phyloP scores from a whole-genome alignment of 2,113 vertebrate genomes.

The Bagarius yarrelli region DNA sequence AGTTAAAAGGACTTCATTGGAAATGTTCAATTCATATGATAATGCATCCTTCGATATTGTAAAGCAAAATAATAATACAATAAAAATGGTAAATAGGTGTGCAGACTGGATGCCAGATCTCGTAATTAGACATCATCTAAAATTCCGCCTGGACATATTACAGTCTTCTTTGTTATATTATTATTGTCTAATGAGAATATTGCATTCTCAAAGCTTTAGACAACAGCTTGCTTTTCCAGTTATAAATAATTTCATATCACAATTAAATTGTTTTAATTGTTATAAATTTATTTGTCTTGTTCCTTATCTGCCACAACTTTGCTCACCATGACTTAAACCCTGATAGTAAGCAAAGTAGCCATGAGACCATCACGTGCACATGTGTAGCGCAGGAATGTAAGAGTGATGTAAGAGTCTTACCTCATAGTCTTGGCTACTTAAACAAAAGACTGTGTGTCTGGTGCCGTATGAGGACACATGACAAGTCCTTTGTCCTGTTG shows the following conservation, averaged over 20 bases:
- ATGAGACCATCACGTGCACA: not conserved
- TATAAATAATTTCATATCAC: not conserved
- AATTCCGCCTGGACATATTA: slow-evolving; percentile 1
- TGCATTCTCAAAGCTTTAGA: not conserved
- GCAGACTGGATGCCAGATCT: slow-evolving; percentile 17
- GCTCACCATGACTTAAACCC: not conserved
- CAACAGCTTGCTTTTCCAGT: not conserved
- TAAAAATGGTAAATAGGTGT: slow-evolving; percentile 20
- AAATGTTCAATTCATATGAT: slow-evolving; percentile 41
- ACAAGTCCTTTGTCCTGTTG: not conserved
- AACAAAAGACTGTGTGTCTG: not conserved
- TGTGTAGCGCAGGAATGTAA: not conserved
- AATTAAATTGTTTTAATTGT: too few relatives aligned
- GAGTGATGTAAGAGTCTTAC: too few relatives aligned
- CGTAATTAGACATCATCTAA: slow-evolving; percentile 5
- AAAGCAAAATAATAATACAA: slow-evolving; percentile 15
- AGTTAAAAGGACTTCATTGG: slow-evolving; percentile 6
- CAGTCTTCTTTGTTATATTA: not conserved
- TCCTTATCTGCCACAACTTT: not conserved
- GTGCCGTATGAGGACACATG: not conserved
- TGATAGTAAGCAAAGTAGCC: not conserved
- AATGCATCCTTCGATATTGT: slow-evolving; percentile 31
- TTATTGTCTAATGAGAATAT: not conserved
- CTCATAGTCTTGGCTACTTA: not conserved
- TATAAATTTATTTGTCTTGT: not conserved